Evolutionary conservation across 2,113 vertebrate genomes (phyloP).

Genomic region (Oreochromis aureus): DNA sequence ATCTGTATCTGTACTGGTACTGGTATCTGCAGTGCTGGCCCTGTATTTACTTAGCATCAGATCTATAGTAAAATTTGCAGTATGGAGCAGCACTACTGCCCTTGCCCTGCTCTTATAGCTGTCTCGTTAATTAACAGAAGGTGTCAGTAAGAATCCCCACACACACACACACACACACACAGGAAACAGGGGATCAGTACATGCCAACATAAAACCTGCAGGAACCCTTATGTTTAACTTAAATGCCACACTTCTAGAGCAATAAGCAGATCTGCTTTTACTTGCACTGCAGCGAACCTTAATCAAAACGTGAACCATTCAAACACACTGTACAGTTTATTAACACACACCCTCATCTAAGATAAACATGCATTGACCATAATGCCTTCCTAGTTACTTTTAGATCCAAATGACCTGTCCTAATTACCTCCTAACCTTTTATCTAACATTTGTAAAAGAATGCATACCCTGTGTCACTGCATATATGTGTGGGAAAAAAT

Average conservation of each 20-base stretch:
- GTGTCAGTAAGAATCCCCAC: slow-evolving; percentile 54
- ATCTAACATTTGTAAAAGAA: not conserved
- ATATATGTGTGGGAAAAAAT: rapidly evolving
- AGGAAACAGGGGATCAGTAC: not conserved
- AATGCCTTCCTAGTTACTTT: not conserved
- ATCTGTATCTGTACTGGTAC: not conserved
- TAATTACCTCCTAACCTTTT: not conserved
- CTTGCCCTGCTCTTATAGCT: not conserved
- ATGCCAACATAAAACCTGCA: not conserved
- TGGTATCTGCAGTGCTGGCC: not conserved
- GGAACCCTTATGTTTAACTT: not conserved
- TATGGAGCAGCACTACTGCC: not conserved
- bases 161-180: not conserved
- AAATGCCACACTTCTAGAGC: not conserved
- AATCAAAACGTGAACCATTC: not conserved
- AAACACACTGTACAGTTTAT: not conserved
- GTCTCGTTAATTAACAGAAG: slow-evolving; percentile 70
- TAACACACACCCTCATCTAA: not conserved
- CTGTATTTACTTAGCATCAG: not conserved
- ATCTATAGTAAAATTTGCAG: not conserved
- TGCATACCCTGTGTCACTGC: not conserved
- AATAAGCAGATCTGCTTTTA: not conserved
- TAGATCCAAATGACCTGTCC: not conserved
- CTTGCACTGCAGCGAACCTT: not conserved
- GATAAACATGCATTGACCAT: not conserved